Base-by-base conservation (phyloP, 2,888 invertebrate species). In the Dolichomitus sp. region DNA sequence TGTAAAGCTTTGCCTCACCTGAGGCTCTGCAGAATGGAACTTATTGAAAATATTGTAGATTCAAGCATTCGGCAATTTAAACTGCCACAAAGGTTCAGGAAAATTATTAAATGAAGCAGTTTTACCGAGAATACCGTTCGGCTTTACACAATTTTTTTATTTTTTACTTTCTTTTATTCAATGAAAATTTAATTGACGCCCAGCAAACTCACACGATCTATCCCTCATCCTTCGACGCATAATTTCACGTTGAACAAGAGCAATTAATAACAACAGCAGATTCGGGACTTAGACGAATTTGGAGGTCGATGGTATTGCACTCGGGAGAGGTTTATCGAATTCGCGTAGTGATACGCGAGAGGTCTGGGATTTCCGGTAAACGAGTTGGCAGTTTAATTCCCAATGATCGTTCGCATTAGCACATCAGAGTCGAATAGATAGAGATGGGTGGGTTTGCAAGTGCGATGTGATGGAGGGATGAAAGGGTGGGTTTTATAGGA, bases 301-400 rank as follows among this genome's bases (percentile, higher is more conserved):
- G 19, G 72, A 33, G 19, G 33, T 72, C 72, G 45, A 7, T 23
- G 59, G 33, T 72, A 33, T 72, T 19, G 57, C 17, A 59, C 33
- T 14, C 37, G 23, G 27, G 14, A 9, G 33, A 11, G 2, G 72
- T 48, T 72, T 45, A 61, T 61, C 48, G 72, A 61, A 61, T 61
- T 73, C 37, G 2, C 61, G 27, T 48, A 65, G 73, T 33, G 73
- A 78, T 59, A 73, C 37, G 52, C 52, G 23, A 23, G 72, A 70
- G 76, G 72, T 72, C 65, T 75, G 42, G 37, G 40, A 73, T 73
- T 61, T 50, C 63, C 33, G 37, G 57, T 66, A 50, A 73, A 69
- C 73, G 79, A 88, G 87, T 83, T 87, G 88, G 88, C 89, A 90
- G 89, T 88, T 90, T 92, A 89, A 91, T 90, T 91, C 89, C 87